These are phyloP conservation scores for Propithecus coquereli DNA, from an alignment of 2,113 vertebrate genomes.

Conservation along the genomic window DNA sequence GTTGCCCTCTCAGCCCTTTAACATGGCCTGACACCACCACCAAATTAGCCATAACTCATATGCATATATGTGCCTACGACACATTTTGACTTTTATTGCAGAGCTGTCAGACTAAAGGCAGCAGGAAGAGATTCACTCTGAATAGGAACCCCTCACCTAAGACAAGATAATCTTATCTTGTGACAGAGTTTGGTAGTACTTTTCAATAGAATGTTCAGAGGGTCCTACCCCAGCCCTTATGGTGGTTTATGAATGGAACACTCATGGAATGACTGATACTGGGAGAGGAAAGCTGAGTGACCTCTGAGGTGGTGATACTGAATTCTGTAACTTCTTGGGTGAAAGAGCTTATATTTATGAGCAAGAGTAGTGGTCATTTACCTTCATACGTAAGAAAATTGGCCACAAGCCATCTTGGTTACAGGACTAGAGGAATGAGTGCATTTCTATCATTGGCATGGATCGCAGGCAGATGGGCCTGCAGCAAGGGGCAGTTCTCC, in stretches of 20 bases:
- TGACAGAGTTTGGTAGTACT: background rate
- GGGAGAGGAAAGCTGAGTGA: background rate
- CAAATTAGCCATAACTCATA: background rate
- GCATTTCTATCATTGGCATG: too few relatives aligned
- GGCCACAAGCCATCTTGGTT: too few relatives aligned
- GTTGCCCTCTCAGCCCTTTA: background rate
- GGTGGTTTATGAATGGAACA: background rate
- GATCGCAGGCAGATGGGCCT: background rate
- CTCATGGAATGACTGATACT: background rate
- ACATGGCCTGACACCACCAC: background rate
- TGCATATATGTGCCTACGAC: background rate
- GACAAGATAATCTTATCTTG: background rate
- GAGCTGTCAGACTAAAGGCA: background rate
- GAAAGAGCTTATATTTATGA: background rate
- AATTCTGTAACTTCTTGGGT: background rate
- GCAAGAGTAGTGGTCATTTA: background rate
- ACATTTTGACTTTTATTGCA: background rate
- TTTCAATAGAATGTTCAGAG: background rate
- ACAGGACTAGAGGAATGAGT: too few relatives aligned
- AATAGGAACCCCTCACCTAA: background rate
- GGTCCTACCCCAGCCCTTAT: background rate
- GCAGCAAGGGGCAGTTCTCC: background rate
- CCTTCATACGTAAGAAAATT: background rate
- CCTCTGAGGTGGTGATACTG: background rate
- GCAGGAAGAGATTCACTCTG: background rate